phyloP scores from a whole-genome alignment of 2,797 vertebrate species.

The Champsocephalus gunnari region DNA sequence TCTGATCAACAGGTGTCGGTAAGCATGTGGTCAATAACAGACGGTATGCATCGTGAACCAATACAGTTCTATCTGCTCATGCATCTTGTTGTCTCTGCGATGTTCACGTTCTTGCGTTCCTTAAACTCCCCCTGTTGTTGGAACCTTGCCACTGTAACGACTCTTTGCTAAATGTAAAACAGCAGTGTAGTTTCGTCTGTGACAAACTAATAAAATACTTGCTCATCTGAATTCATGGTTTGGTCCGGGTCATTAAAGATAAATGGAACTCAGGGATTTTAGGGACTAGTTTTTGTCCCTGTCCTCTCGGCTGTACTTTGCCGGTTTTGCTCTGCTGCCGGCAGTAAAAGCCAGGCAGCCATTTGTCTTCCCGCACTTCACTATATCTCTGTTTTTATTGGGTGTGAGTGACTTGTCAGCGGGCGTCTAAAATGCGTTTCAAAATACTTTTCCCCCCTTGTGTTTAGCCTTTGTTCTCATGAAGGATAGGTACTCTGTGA shows the following conservation, averaged over 20 bases:
- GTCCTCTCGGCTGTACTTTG: constrained; percentile 3
- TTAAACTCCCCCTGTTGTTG: constrained; percentile 60
- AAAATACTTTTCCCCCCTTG: constrained; percentile 24
- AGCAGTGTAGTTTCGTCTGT: constrained; percentile 25
- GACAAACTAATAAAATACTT: constrained; percentile 49
- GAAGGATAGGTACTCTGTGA: constrained; percentile 18
- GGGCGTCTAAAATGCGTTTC: constrained; percentile 55
- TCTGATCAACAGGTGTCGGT: constrained; percentile 22
- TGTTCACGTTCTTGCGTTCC: constrained; percentile 12
- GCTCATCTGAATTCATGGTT: constrained; percentile 34
- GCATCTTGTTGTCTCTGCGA: constrained; percentile 4
- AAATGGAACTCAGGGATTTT: constrained; percentile 36
- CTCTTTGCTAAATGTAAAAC: constrained; percentile 38
- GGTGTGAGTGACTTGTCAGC: constrained; percentile 71
- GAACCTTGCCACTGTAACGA: constrained; percentile 35
- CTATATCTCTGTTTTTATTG: constrained; percentile 70
- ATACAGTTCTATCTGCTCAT: neutral
- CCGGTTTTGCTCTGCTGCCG: constrained; percentile 44
- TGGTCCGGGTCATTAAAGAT: constrained; percentile 41
- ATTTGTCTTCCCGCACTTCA: constrained; percentile 63
- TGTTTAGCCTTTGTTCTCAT: constrained; percentile 49
- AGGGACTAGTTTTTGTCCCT: constrained; percentile 35
- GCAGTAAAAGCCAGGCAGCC: constrained; percentile 35
- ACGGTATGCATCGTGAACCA: neutral
- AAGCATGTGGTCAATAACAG: neutral